phyloP scores from a whole-genome alignment of 1,140 invertebrate species.

The Drosophila sechellia region DNA sequence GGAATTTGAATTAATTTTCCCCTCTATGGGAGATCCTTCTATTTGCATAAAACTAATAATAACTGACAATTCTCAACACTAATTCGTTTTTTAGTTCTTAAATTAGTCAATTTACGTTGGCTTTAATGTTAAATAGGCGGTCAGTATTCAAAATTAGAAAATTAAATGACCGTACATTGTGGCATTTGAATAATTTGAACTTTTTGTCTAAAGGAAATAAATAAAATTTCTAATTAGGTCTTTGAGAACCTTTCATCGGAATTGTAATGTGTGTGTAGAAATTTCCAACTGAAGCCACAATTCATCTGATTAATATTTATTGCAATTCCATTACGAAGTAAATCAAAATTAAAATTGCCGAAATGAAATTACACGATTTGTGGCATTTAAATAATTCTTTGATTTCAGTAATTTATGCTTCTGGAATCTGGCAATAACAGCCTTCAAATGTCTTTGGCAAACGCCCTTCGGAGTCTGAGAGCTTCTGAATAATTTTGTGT shows the following conservation, averaged over 20 bases:
- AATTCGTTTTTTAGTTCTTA: not conserved
- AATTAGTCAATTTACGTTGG: slow-evolving; percentile 10
- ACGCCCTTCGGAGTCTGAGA: not conserved
- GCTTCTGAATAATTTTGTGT: slow-evolving; percentile 42
- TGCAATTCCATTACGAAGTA: not conserved
- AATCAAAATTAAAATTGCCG: not conserved
- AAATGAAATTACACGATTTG: slow-evolving; percentile 19
- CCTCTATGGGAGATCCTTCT: not conserved
- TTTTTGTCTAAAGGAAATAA: not conserved
- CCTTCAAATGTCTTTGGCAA: slow-evolving; percentile 9
- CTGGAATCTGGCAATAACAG: slow-evolving; percentile 11
- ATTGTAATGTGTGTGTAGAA: not conserved
- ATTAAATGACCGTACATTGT: slow-evolving; percentile 5
- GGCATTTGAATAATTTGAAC: not conserved
- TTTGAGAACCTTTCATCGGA: not conserved
- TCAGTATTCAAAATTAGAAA: slow-evolving; percentile 1
- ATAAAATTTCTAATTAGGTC: not conserved
- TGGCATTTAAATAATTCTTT: slow-evolving; percentile 25
- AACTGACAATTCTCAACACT: not conserved
- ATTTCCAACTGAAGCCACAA: not conserved
- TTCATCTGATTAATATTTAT: slow-evolving; percentile 8
- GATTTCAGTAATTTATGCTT: slow-evolving; percentile 3
- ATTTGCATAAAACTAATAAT: not conserved
- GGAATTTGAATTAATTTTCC: slow-evolving; percentile 19
- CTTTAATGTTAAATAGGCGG: not conserved